These are phyloP conservation scores for Strongylocentrotus purpuratus DNA, from an alignment of 35 echinoderm and acorn worm species.

Conservation along the genomic window DNA sequence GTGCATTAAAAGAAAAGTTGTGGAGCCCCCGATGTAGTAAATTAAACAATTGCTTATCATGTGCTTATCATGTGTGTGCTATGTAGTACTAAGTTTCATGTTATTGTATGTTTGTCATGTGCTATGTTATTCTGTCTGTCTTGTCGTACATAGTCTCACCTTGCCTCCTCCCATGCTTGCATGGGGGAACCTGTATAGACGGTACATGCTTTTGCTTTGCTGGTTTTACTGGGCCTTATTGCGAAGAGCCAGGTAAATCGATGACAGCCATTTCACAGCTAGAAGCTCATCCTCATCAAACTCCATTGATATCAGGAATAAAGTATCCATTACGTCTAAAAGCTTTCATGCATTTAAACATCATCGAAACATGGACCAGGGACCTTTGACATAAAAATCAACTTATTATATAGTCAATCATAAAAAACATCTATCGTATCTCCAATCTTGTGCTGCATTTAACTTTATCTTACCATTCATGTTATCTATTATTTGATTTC, in stretches of 20 bases:
- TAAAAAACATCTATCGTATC: background rate
- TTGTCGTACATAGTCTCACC: conserved; percentile 21
- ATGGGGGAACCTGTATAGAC: conserved; percentile 80
- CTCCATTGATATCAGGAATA: background rate
- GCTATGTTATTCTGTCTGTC: background rate
- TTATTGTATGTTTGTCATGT: background rate
- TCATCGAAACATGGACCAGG: no score
- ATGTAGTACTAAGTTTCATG: no score
- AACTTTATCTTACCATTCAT: background rate
- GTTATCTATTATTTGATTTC: background rate
- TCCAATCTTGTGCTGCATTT: background rate
- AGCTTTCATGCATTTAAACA: background rate
- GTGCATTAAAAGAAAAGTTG: no score
- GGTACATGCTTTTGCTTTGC: conserved; percentile 67
- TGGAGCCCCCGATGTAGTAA: no score
- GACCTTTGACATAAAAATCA: no score
- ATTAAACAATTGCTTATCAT: no score
- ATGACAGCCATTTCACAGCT: background rate
- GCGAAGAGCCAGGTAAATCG: conserved; percentile 69
- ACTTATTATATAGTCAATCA: no score
- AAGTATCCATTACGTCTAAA: background rate
- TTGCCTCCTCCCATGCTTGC: conserved; percentile 60
- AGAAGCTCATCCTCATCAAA: background rate
- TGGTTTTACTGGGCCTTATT: conserved; percentile 75
- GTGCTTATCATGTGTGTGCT: no score